Conservation (phyloP, 2,888 invertebrate genomes). For the Agonopterix arenella region DNA sequence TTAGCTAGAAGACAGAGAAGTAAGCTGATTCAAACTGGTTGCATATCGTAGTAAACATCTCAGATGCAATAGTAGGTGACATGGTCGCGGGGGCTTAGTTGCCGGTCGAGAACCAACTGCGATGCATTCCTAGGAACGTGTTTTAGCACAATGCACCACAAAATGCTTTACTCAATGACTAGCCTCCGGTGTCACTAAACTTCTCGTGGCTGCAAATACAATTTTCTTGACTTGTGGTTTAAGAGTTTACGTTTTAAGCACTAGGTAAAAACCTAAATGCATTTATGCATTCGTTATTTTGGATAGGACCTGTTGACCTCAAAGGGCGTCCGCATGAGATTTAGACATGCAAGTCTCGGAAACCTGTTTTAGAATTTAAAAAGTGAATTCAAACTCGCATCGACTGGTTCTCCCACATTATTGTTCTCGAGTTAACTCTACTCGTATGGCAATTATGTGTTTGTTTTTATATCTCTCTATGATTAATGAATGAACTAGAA, state of each 20-base stretch:
- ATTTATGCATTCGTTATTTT: neutral
- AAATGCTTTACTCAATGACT: slow-evolving; percentile 8
- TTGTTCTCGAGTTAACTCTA: slow-evolving; percentile 5
- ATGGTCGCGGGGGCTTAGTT: neutral
- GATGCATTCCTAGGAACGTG: slow-evolving; percentile 59
- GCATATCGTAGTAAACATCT: slow-evolving; percentile 27
- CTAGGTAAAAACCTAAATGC: neutral
- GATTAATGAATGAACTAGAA: too few relatives aligned
- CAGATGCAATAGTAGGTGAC: slow-evolving; percentile 16
- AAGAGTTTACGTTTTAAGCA: too few relatives aligned
- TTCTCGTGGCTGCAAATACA: neutral
- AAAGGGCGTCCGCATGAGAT: slow-evolving; percentile 18
- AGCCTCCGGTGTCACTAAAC: slow-evolving; percentile 15
- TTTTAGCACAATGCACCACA: slow-evolving; percentile 46
- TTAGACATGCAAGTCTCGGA: slow-evolving; percentile 33
- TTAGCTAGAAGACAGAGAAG: too few relatives aligned
- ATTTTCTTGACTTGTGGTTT: too few relatives aligned
- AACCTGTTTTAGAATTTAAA: slow-evolving; percentile 46
- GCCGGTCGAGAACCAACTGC: slow-evolving; percentile 8
- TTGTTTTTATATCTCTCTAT: too few relatives aligned
- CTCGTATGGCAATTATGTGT: too few relatives aligned
- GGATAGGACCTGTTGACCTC: slow-evolving; percentile 28
- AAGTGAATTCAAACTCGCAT: slow-evolving; percentile 9
- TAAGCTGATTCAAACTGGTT: slow-evolving; percentile 18
- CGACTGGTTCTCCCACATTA: slow-evolving; percentile 30